These are phyloP conservation scores for Peribatodes rhomboidaria DNA, from an alignment of 2,888 invertebrate species.

Conservation along the genomic window DNA sequence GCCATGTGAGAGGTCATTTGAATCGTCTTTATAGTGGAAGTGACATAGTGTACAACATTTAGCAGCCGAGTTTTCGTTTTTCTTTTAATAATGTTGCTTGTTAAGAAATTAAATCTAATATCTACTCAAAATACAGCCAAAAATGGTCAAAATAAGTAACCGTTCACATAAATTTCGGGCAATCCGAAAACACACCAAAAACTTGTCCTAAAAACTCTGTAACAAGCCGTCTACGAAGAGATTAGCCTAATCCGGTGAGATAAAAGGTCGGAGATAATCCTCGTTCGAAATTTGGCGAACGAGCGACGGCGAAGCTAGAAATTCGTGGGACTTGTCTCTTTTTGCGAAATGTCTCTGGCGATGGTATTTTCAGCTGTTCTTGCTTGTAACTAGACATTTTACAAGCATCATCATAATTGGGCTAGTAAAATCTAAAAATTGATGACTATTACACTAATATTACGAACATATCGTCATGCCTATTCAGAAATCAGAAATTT, in stretches of 20 bases:
- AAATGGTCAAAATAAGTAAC: background rate
- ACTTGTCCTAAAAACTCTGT: slow-evolving; percentile 34
- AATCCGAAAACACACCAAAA: slow-evolving; percentile 23
- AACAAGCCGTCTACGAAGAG: slow-evolving; percentile 39
- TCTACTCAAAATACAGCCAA: too few relatives aligned
- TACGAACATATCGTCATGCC: too few relatives aligned
- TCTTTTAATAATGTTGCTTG: too few relatives aligned
- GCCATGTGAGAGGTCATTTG: too few relatives aligned
- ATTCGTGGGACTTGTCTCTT: background rate
- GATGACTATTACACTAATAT: too few relatives aligned
- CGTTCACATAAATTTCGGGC: slow-evolving; percentile 5
- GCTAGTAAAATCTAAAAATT: too few relatives aligned
- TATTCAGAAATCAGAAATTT: too few relatives aligned
- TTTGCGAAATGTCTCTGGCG: background rate
- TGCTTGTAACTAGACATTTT: background rate
- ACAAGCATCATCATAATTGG: too few relatives aligned
- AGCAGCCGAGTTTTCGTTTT: too few relatives aligned
- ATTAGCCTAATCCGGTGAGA: slow-evolving; percentile 33
- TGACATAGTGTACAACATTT: too few relatives aligned
- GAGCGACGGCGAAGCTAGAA: background rate
- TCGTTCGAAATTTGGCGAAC: slow-evolving; percentile 23
- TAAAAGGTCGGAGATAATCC: slow-evolving; percentile 36
- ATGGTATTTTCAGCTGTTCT: background rate
- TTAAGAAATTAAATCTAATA: too few relatives aligned
- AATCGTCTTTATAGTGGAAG: too few relatives aligned